Evolutionary conservation across 2,113 vertebrate species (phyloP).

Genomic region (Saguinus imperator): DNA sequence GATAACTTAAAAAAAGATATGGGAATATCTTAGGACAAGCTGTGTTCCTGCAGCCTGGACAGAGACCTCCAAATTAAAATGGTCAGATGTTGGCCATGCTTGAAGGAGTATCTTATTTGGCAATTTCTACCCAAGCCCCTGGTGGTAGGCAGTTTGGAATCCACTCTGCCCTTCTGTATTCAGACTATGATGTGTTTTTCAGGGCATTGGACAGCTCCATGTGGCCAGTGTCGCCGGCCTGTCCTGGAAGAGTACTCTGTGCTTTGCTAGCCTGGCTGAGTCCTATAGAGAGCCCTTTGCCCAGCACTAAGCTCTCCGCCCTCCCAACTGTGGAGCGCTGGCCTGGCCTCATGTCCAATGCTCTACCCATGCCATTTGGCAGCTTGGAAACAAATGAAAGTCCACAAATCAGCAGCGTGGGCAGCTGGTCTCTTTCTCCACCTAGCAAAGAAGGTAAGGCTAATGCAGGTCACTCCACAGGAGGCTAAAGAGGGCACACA

Average conservation of each 20-base stretch:
- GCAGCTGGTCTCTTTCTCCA: background rate
- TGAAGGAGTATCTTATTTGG: background rate
- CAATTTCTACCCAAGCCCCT: background rate
- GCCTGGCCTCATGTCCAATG: background rate
- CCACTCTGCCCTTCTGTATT: background rate
- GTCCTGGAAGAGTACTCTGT: background rate
- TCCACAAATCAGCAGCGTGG: background rate
- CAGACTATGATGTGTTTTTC: background rate
- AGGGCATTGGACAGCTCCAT: background rate
- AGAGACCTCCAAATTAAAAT: slow-evolving; percentile 34
- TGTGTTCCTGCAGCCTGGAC: background rate
- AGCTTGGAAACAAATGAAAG: slow-evolving; percentile 29
- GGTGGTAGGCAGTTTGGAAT: background rate
- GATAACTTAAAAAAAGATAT: background rate
- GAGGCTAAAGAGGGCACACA: background rate
- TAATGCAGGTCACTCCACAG: background rate
- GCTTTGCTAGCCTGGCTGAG: background rate
- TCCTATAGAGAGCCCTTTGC: background rate
- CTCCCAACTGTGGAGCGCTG: background rate
- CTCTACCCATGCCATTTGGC: background rate
- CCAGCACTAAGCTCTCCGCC: background rate
- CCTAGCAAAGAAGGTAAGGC: background rate
- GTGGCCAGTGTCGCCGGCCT: background rate
- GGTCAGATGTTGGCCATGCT: background rate
- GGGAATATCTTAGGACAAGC: background rate